phyloP scores from a whole-genome alignment of 2,113 vertebrate species.

The Empidonax traillii region DNA sequence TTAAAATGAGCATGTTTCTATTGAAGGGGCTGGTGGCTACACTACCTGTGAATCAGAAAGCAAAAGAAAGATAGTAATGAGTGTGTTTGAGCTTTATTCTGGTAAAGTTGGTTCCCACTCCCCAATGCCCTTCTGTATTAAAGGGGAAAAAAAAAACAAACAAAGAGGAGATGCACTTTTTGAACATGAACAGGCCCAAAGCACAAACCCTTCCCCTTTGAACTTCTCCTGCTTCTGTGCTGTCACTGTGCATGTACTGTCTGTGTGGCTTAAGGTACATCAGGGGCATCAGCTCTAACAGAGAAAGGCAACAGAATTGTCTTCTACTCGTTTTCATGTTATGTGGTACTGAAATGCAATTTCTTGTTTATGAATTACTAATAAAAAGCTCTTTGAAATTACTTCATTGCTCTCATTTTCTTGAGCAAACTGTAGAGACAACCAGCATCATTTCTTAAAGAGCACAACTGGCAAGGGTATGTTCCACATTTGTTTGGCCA shows the following conservation, averaged over 20 bases:
- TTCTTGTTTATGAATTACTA: constrained; percentile 22
- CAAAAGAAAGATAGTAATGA: not conserved
- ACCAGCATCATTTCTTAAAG: accelerated
- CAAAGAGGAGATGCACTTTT: not conserved
- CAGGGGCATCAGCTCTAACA: not conserved
- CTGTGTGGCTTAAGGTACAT: not conserved
- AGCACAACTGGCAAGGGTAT: not conserved
- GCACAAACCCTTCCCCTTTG: not conserved
- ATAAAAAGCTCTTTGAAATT: constrained; percentile 26
- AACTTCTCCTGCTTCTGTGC: not conserved
- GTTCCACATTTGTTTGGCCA: not conserved
- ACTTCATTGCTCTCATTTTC: not conserved
- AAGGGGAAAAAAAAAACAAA: not conserved
- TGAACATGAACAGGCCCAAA: not conserved
- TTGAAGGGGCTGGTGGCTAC: not conserved
- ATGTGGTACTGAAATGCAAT: not conserved
- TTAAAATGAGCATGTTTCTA: accelerated
- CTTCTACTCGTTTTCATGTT: constrained; percentile 10
- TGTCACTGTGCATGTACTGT: not conserved
- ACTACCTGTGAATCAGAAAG: not conserved
- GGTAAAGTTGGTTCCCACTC: not conserved
- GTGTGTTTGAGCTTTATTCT: not conserved
- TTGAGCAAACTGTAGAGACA: not conserved
- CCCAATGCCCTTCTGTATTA: not conserved
- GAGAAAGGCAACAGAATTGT: not conserved